phyloP scores from a whole-genome alignment of 2,888 invertebrate species.

The Stomorhina lunata region DNA sequence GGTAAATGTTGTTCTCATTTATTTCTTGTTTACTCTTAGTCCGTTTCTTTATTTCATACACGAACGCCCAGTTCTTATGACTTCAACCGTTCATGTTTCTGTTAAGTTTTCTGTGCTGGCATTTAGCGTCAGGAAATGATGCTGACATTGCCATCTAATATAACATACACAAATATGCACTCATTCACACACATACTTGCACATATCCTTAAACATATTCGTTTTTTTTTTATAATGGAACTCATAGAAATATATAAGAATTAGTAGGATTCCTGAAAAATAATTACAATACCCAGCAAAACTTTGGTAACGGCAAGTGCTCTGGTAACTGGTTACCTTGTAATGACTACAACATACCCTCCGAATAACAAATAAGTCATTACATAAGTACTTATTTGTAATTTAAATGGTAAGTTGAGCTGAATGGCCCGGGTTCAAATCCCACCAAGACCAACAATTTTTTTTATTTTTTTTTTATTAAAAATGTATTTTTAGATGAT shows the following conservation, averaged over 20 bases:
- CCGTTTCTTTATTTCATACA: conserved; percentile 53
- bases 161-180: conserved; percentile 64
- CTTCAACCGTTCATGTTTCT: conserved; percentile 20
- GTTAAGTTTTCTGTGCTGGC: conserved; percentile 74
- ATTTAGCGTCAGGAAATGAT: conserved; percentile 78
- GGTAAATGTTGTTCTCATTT: conserved; percentile 52
- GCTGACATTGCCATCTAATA: conserved; percentile 77
- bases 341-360: too few relatives aligned
- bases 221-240: background rate
- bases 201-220: conserved; percentile 29
- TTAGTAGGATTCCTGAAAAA: too few relatives aligned
- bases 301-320: too few relatives aligned
- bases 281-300: too few relatives aligned
- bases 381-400: background rate
- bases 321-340: too few relatives aligned
- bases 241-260: background rate
- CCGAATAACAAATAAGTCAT: too few relatives aligned
- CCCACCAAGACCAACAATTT: too few relatives aligned
- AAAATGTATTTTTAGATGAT: too few relatives aligned
- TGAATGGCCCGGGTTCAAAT: too few relatives aligned
- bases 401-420: too few relatives aligned
- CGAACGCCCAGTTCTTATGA: conserved; percentile 65
- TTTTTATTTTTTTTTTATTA: too few relatives aligned
- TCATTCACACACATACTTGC: conserved; percentile 67
- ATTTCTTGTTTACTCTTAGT: conserved; percentile 53